Evolutionary conservation across 2,888 invertebrate species (phyloP).

Genomic region (Drosophila phalerata): DNA sequence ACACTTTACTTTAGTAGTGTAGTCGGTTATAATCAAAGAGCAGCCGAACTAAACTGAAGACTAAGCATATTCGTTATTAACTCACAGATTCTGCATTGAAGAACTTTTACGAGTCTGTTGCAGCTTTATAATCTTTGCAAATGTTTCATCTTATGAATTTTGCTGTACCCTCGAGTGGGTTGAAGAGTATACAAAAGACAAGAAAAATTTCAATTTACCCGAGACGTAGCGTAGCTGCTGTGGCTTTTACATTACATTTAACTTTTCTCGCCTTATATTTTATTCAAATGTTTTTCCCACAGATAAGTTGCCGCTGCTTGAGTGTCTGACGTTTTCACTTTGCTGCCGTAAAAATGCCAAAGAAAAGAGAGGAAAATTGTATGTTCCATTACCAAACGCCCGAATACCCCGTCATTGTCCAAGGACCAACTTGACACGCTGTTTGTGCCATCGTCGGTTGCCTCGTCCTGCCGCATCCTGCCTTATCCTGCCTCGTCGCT

Average conservation of each 20-base stretch:
- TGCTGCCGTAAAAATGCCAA: conserved; percentile 67
- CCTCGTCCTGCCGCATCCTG: not conserved
- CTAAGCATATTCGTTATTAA: not conserved
- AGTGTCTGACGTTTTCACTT: conserved; percentile 74
- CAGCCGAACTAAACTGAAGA: not conserved
- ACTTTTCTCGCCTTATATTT: conserved; percentile 78
- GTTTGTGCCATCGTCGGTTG: conserved; percentile 19
- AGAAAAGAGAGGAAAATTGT: conserved; percentile 35
- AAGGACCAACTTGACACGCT: conserved; percentile 43
- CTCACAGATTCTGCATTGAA: no score
- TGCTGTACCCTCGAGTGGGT: not conserved
- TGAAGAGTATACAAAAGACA: conserved; percentile 24
- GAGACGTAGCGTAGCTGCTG: conserved; percentile 35
- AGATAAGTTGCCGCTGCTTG: conserved; percentile 70
- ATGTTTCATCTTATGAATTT: conserved; percentile 10
- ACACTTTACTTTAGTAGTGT: not conserved
- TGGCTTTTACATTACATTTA: conserved; percentile 75
- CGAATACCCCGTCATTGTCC: conserved; percentile 42
- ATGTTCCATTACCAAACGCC: conserved; percentile 37
- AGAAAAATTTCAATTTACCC: conserved; percentile 47
- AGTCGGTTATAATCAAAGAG: no score
- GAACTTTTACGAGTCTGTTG: conserved; percentile 4
- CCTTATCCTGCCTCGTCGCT: conserved; percentile 5
- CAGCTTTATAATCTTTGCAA: conserved; percentile 21
- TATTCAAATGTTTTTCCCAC: conserved; percentile 70